A percentile compares a stretch with the other conserved stretches of the same genome.
Evolutionary conservation across 1,140 invertebrate genomes (phyloP).

Genomic region (Eupristina koningsbergeri): DNA sequence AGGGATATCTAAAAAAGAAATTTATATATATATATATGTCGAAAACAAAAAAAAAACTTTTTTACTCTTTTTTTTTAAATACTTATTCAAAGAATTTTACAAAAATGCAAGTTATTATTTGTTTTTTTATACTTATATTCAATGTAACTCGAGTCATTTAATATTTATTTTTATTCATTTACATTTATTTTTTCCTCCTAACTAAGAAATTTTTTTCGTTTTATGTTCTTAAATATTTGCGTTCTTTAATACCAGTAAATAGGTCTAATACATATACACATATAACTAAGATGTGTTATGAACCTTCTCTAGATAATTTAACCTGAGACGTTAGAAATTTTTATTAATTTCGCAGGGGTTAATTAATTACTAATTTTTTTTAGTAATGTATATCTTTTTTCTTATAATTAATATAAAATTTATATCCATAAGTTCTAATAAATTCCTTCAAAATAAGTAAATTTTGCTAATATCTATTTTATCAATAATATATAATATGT

Average conservation of each 20-base stretch:
- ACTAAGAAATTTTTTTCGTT: conserved; percentile 37
- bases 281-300: conserved; percentile 18
- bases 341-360: background rate
- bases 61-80: background rate
- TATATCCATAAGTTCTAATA: background rate
- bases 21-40: background rate
- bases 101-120: conserved; percentile 42
- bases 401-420: background rate
- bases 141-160: background rate
- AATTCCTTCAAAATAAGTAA: background rate
- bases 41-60: background rate
- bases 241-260: conserved; percentile 43
- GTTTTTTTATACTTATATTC: background rate
- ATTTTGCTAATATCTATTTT: background rate
- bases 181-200: conserved; percentile 17
- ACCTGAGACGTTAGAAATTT: conserved; percentile 8
- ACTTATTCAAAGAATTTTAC: background rate
- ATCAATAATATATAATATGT: background rate
- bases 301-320: conserved; percentile 12
- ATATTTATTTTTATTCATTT: conserved; percentile 15
- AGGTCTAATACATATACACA: conserved; percentile 33
- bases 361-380: background rate
- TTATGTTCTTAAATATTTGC: conserved; percentile 16
- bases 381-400: background rate
- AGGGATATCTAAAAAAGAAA: background rate